Percentiles rank a stretch among this genome's conserved stretches.
Conservation (phyloP, 2,113 vertebrate genomes). For the Dasyprocta punctata region DNA sequence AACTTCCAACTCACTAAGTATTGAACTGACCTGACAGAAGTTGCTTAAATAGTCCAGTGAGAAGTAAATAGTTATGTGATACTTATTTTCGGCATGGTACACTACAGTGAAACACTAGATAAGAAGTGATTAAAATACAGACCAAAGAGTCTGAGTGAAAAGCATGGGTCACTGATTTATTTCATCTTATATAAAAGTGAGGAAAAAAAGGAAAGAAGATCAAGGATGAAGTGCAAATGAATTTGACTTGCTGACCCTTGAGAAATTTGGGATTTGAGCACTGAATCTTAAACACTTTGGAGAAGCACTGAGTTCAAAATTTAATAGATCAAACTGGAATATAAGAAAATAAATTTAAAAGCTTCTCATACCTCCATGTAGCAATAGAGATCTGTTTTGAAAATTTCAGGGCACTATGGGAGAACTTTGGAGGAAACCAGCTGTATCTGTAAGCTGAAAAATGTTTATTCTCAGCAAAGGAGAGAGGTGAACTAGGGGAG, state of each 20-base stretch:
- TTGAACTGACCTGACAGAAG: conserved; percentile 30
- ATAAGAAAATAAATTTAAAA: conserved; percentile 50
- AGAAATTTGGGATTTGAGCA: conserved; percentile 82
- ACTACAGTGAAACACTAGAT: conserved; percentile 30
- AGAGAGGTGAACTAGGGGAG: background rate
- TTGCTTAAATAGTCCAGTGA: conserved; percentile 12
- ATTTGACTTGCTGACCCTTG: conserved; percentile 82
- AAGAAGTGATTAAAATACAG: conserved; percentile 52
- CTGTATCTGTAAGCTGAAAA: background rate
- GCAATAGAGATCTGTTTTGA: background rate
- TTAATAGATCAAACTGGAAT: conserved; percentile 70
- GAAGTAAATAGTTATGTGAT: conserved; percentile 54
- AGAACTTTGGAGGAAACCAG: conserved; percentile 14
- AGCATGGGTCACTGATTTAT: conserved; percentile 71
- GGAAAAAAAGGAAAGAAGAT: conserved; percentile 54
- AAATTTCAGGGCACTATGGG: conserved; percentile 25
- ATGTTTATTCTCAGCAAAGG: background rate
- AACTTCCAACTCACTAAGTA: background rate
- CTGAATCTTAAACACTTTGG: conserved; percentile 82
- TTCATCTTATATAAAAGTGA: conserved; percentile 72
- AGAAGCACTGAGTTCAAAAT: conserved; percentile 78
- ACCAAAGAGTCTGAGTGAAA: conserved; percentile 58
- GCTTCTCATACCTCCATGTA: background rate
- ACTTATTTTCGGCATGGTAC: conserved; percentile 33
- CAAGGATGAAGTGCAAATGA: conserved; percentile 81